Conservation (phyloP, 2,797 vertebrate species). For the Coranthus polyacanthus region DNA sequence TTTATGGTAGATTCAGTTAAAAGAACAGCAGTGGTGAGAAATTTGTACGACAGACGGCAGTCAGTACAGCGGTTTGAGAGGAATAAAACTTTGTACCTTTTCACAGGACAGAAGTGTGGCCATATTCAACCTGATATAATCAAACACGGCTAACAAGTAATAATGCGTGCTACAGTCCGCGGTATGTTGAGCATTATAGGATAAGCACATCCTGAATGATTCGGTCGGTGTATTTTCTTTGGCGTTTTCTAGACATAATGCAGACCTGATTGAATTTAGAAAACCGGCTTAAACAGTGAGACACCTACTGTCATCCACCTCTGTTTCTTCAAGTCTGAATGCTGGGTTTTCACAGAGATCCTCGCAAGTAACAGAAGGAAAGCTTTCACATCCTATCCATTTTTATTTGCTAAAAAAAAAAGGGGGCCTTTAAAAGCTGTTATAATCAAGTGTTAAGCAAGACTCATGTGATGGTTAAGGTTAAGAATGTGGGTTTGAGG, state of each 20-base stretch:
- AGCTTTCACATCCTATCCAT: neutral
- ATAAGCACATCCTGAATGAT: neutral
- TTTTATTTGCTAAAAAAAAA: constrained; percentile 1
- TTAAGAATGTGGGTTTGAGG: constrained; percentile 64
- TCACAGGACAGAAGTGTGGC: constrained; percentile 1
- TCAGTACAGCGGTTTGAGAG: constrained; percentile 12
- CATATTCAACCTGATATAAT: neutral
- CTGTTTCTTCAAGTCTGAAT: constrained; percentile 19
- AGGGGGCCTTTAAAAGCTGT: constrained; percentile 23
- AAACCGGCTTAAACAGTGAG: no score
- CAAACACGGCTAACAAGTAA: neutral
- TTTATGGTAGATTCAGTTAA: no score
- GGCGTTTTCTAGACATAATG: neutral
- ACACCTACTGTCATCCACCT: constrained; percentile 5
- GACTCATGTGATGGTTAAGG: constrained; percentile 48
- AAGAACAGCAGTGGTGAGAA: no score
- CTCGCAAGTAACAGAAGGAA: constrained; percentile 7
- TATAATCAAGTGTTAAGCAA: constrained; percentile 46
- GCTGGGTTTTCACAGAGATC: constrained; percentile 2
- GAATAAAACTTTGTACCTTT: constrained; percentile 2
- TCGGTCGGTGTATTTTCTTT: neutral
- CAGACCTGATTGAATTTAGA: constrained; percentile 15
- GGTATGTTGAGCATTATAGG: neutral
- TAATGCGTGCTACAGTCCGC: neutral
- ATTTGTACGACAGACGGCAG: no score